phyloP scores from a whole-genome alignment of 2,797 vertebrate genomes.

The Sphenopsis melanotis region DNA sequence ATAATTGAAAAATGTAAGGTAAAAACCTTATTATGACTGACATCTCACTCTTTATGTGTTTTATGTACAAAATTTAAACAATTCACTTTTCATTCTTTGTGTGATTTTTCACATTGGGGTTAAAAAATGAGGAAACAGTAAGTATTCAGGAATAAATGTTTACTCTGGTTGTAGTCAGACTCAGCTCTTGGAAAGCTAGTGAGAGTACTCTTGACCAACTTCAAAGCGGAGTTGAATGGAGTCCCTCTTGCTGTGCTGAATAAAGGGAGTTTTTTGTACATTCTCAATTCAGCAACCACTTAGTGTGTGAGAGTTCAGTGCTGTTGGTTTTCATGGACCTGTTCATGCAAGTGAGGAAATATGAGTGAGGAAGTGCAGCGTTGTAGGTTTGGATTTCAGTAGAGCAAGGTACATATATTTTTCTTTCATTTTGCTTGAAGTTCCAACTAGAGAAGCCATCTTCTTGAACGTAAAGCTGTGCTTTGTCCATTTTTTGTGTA shows the following conservation, averaged over 20 bases:
- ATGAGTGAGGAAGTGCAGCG: neutral
- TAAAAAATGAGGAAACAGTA: neutral
- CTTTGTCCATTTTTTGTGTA: neutral
- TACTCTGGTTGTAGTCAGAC: constrained; percentile 5
- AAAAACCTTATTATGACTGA: neutral
- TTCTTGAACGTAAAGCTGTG: neutral
- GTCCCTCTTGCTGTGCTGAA: neutral
- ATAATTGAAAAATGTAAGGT: neutral
- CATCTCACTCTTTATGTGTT: neutral
- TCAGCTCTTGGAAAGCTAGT: neutral
- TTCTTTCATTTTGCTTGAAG: neutral
- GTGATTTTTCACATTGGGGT: neutral
- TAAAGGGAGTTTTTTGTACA: neutral
- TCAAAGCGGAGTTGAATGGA: neutral
- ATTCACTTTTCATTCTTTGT: neutral
- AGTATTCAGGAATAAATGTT: constrained; percentile 7
- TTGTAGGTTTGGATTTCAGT: neutral
- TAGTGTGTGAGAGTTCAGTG: neutral
- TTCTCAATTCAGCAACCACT: neutral
- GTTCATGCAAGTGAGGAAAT: neutral
- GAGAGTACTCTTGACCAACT: neutral
- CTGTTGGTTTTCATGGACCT: neutral
- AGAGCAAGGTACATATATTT: neutral
- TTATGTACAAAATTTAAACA: neutral
- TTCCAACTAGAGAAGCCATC: neutral